Evolutionary conservation across 2,113 vertebrate genomes (phyloP).

Genomic region (Anarhynchus alexandrinus): DNA sequence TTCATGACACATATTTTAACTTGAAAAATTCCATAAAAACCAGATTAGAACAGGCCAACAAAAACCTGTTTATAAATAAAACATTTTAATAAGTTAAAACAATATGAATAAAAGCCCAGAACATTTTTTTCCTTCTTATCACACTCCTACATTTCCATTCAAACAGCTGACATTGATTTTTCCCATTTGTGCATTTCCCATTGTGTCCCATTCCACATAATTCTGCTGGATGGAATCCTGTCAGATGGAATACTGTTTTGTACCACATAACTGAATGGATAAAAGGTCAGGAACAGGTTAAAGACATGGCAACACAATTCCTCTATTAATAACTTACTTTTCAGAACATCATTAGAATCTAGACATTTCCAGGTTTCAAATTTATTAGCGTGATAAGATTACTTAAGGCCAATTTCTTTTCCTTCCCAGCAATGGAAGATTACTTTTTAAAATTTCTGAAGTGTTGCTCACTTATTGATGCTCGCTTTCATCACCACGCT

Average conservation of each 20-base stretch:
- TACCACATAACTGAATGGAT: conserved; percentile 50
- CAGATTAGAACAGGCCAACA: background rate
- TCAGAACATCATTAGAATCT: conserved; percentile 61
- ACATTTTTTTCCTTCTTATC: conserved; percentile 68
- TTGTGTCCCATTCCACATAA: conserved; percentile 37
- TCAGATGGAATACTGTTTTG: conserved; percentile 47
- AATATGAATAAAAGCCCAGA: background rate
- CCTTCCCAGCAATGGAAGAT: conserved; percentile 28
- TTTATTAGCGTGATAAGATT: conserved; percentile 36
- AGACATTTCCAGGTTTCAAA: conserved; percentile 64
- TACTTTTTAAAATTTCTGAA: conserved; percentile 33
- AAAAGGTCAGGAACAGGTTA: conserved; percentile 68
- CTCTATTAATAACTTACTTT: conserved; percentile 67
- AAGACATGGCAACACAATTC: conserved; percentile 58
- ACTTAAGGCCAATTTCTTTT: conserved; percentile 32
- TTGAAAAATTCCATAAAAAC: background rate
- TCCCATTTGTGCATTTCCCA: conserved; percentile 44
- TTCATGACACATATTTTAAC: background rate
- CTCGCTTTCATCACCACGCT: background rate
- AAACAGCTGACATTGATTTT: conserved; percentile 72
- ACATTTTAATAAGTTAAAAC: background rate
- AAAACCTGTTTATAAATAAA: conserved; percentile 23
- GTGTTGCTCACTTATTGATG: background rate
- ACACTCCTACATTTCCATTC: conserved; percentile 64
- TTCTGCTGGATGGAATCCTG: conserved; percentile 27